Evolutionary conservation across 2,888 invertebrate genomes (phyloP).

Genomic region (Coelogynopora nodosa): DNA sequence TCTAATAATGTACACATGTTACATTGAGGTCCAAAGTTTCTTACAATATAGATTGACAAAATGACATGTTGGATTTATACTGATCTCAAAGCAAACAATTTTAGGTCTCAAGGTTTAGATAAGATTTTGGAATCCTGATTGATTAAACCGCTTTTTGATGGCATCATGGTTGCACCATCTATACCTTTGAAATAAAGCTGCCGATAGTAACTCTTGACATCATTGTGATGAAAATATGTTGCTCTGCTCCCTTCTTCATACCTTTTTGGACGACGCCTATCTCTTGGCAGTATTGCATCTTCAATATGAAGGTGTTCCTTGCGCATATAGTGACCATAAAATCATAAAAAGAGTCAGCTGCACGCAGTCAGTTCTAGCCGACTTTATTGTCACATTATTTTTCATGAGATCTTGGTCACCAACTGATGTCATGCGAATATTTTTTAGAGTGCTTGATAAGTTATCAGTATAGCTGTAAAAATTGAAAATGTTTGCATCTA

Average conservation of each 20-base stretch:
- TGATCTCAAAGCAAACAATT: too few species aligned
- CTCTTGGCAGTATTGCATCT: conserved; percentile 4
- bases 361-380: conserved; percentile 2
- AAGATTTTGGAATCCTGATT: conserved; percentile 11
- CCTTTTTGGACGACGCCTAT: background rate
- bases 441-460: background rate
- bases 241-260: conserved; percentile 12
- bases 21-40: too few species aligned
- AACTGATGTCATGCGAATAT: background rate
- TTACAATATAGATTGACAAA: too few species aligned
- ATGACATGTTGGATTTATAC: too few species aligned
- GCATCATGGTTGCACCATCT: conserved; percentile 17
- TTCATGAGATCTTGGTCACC: background rate
- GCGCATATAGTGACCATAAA: background rate
- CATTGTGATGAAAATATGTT: conserved; percentile 23
- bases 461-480: conserved; percentile 28
- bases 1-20: too few species aligned
- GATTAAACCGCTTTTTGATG: conserved; percentile 13
- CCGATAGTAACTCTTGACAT: conserved; percentile 26
- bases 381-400: background rate
- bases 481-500: background rate
- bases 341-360: background rate
- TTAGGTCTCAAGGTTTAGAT: conserved; percentile 15
- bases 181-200: conserved; percentile 19
- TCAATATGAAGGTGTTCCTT: conserved; percentile 28